Evolutionary conservation across 1,140 invertebrate species (phyloP), one percentile per base, ranked within the genome.

Genomic region (Drosophila pruinosa): DNA sequence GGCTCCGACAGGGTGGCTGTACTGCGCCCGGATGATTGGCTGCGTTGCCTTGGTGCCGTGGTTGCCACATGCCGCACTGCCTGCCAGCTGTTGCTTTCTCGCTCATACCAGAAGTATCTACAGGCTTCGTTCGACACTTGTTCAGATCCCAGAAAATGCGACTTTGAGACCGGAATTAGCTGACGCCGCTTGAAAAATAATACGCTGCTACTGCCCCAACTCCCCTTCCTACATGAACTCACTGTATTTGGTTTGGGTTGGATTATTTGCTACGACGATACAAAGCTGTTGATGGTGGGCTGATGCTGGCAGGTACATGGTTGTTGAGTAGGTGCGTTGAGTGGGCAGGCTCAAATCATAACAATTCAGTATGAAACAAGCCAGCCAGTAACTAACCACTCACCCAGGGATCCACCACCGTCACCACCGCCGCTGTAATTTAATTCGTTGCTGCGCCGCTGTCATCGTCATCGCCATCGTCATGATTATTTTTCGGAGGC

Each of bases 401-500:
- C 72, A 71, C 53, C 72, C 24, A 68, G 48, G 52, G 14, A 48
- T 54, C 59, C 65, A 52, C 12, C 73, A 54, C 28, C 72, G 47
- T 41, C 57, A 59, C 62, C 68, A 63, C 59, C 78, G 72, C 73
- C 80, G 78, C 76, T 82, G 86, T 78, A 81, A 86, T 85, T 89
- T 81, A 78, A 85, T 88, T 78, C 75, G 76, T 78, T 80, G 77
- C 89, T 85, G 83, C 81, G 81, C 78, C 75, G 81, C 86, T 72
- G 79, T 61, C 75, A 65, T 50, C 73, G 77, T 76, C 70, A 21
- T 34, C 63, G 64, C 22, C 48, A 45, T 67, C 64, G 61, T 67
- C 81, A 80, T 90, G 72, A 90, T 90, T 89, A 89, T 88, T 88
- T 72, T 88, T 89, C 82, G 82, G 86, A 91, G 89, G 90, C 90